Base-by-base conservation (phyloP, 2,888 invertebrate species). In the Halictus quadricinctus region DNA sequence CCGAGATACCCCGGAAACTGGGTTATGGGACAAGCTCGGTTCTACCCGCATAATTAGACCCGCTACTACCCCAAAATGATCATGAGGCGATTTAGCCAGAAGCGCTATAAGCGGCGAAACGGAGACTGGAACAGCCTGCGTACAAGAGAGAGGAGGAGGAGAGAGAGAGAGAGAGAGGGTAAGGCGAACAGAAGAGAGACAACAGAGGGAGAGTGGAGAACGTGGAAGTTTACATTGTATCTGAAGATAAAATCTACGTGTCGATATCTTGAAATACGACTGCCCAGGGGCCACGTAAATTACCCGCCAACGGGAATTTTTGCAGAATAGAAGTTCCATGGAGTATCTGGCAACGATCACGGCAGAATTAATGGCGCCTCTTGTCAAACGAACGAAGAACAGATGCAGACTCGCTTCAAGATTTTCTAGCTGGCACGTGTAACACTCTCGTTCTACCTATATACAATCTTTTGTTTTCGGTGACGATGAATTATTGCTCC, bases 21-120 rank as follows among this genome's bases (percentile, higher is more conserved):
- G 88, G 88, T 90, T 88, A 85, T 73, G 46, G 78, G 74, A 84
- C 84, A 82, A 83, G 77, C 88, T 80, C 85, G 58, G 81, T 83
- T 84, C 83, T 80, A 70, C 77, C 76, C 46, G 78, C 70, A 78
- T 88, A 90, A 90, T 88, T 90, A 81, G 81, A 81, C 75, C 75
- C 72, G 77, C 80, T 79, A 81, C 54, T 80, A 79, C 54, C 73
- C 73, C 83, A 15, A 84, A 84, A 88, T 80, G 76, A 73, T 87
- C 83, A 72, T 70, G 80, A 73, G 84, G 80, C 79, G 58, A 81
- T 79, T 72, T 76, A 86, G 87, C 81, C 73, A 43, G 79, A 43
- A 76, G 69, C 81, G 76, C 50, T 78, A 36, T 41, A 36, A 70
- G 48, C 43, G 75, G 54, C 54, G 54, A 21, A 72, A 48, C 21